phyloP scores from a whole-genome alignment of 2,888 invertebrate genomes.

The Hymenopus coronatus region DNA sequence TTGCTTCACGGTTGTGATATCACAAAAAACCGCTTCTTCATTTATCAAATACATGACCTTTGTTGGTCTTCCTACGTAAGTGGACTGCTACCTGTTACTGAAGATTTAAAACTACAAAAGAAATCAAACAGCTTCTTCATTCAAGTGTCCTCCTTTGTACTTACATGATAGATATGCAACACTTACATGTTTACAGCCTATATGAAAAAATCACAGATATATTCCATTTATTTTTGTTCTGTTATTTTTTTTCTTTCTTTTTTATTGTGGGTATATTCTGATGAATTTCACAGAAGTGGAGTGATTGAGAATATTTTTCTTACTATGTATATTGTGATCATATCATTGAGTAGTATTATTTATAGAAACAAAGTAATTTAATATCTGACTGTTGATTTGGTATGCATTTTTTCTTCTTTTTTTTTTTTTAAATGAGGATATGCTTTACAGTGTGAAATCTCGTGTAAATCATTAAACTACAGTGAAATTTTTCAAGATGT shows the following conservation, averaged over 20 bases:
- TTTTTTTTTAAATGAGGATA: neutral
- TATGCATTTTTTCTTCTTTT: neutral
- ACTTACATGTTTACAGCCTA: neutral
- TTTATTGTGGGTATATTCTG: neutral
- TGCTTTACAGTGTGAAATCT: neutral
- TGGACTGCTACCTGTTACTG: neutral
- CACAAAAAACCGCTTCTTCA: neutral
- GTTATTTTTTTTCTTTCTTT: neutral
- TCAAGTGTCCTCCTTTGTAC: neutral
- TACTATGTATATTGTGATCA: slow-evolving; percentile 8
- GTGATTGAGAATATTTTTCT: neutral
- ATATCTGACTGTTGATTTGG: neutral
- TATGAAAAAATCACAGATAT: neutral
- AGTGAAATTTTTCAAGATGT: neutral
- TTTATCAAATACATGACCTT: neutral
- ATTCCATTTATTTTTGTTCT: neutral
- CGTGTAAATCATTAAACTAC: neutral
- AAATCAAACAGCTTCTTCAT: neutral
- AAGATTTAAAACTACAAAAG: neutral
- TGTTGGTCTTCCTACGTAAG: slow-evolving; percentile 5
- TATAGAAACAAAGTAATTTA: neutral
- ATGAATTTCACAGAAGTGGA: neutral
- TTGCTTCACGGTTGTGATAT: neutral
- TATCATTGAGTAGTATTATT: neutral
- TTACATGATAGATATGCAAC: neutral